Percentiles rank a stretch among this genome's conserved stretches.
Conservation (phyloP, 2,888 invertebrate genomes). For the Acleris emargana region DNA sequence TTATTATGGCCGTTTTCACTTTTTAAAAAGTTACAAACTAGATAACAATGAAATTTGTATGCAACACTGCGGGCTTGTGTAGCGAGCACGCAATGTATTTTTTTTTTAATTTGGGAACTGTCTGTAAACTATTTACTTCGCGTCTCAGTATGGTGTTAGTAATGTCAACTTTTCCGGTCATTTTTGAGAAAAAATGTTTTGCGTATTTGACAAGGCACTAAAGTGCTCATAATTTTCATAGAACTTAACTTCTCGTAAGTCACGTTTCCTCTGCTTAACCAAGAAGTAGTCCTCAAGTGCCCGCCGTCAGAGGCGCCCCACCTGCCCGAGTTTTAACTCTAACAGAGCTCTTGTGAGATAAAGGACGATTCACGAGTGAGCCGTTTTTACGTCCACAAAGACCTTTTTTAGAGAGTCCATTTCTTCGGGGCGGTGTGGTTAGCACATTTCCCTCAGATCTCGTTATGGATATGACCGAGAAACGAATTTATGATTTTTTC, state of each 20-base stretch:
- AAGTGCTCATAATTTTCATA: no score
- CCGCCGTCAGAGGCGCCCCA: conserved; percentile 37
- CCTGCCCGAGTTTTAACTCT: conserved; percentile 49
- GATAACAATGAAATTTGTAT: no score
- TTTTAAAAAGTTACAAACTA: no score
- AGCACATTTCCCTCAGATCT: conserved; percentile 55
- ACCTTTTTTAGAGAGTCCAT: conserved; percentile 57
- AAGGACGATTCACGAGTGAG: conserved; percentile 54
- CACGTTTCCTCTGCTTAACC: neutral
- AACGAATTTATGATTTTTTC: conserved; percentile 56
- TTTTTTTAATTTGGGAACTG: no score
- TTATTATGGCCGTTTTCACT: no score
- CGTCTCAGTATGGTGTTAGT: no score
- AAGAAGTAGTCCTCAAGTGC: conserved; percentile 2
- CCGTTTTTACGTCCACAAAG: conserved; percentile 60
- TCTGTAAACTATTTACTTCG: no score
- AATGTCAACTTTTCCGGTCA: no score
- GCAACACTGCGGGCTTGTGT: no score
- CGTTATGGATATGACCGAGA: conserved; percentile 53
- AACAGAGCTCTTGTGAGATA: conserved; percentile 54
- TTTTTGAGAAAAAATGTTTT: no score
- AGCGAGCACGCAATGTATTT: no score
- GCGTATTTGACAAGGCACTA: no score
- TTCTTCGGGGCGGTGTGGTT: conserved; percentile 59
- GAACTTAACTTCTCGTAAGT: neutral